A percentile compares a stretch with the other conserved stretches of the same genome.
These are phyloP conservation scores for Furcula furcula DNA, from an alignment of 2,888 invertebrate species.

Conservation along the genomic window DNA sequence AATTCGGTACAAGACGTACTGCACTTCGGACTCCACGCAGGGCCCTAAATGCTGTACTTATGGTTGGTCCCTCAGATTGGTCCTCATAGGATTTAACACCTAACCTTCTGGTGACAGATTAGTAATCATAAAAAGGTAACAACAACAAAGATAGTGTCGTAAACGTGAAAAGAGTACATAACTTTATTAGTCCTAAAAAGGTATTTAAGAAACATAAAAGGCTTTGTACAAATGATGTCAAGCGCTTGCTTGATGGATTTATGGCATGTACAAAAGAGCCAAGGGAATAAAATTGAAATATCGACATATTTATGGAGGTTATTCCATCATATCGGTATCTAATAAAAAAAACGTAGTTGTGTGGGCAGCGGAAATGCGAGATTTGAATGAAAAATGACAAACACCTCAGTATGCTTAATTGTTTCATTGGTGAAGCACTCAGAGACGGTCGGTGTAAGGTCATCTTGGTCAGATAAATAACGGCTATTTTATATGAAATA, in stretches of 20 bases:
- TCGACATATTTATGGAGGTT: constrained; percentile 18
- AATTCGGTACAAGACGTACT: too few species aligned
- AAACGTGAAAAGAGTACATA: too few species aligned
- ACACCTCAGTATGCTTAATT: constrained; percentile 23
- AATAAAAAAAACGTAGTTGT: constrained; percentile 20
- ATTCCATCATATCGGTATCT: constrained; percentile 9
- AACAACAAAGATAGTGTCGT: too few species aligned
- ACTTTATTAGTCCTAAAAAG: too few species aligned
- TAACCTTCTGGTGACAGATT: too few species aligned
- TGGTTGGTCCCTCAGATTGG: too few species aligned
- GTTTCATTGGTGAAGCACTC: constrained; percentile 11
- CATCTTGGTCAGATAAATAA: constrained; percentile 25
- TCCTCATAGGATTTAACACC: too few species aligned
- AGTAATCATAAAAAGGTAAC: too few species aligned
- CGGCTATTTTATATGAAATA: constrained; percentile 16
- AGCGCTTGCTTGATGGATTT: constrained; percentile 1
- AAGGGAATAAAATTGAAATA: constrained; percentile 12
- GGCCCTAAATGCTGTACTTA: too few species aligned
- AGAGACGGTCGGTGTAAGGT: constrained; percentile 8
- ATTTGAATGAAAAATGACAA: constrained; percentile 44
- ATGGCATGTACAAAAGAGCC: constrained; percentile 10
- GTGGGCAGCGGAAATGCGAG: constrained; percentile 25
- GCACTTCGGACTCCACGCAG: too few species aligned
- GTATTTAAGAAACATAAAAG: too few species aligned
- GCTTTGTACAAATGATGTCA: not conserved